A percentile compares a stretch with the other conserved stretches of the same genome.
Evolutionary conservation across 2,888 invertebrate genomes (phyloP).

Genomic region (Plusia festucae): DNA sequence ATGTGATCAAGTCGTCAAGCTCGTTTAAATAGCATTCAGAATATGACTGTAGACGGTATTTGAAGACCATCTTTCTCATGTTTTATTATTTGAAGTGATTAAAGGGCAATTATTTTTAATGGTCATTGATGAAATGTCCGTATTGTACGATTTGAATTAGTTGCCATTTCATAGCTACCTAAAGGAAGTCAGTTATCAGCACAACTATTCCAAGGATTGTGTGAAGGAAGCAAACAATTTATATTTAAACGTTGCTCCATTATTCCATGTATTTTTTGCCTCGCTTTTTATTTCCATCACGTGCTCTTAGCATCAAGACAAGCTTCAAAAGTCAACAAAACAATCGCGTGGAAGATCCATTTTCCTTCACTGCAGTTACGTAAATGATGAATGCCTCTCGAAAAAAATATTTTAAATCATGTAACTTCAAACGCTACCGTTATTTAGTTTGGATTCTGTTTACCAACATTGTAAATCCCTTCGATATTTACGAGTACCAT

Average conservation of each 20-base stretch:
- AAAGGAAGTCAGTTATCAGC: slow-evolving; percentile 7
- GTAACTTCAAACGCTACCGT: slow-evolving; percentile 33
- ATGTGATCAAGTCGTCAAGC: neutral
- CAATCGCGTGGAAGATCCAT: neutral
- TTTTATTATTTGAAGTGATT: neutral
- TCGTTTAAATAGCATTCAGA: neutral
- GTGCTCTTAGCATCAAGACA: neutral
- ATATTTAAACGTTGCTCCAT: slow-evolving; percentile 21
- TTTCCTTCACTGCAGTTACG: slow-evolving; percentile 12
- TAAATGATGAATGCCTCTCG: slow-evolving; percentile 36
- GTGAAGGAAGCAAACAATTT: slow-evolving; percentile 42
- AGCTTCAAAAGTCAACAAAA: neutral
- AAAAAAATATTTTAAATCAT: slow-evolving; percentile 23
- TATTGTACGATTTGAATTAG: neutral
- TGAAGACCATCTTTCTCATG: neutral
- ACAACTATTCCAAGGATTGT: neutral
- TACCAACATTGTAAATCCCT: slow-evolving; percentile 39
- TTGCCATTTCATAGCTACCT: slow-evolving; percentile 21
- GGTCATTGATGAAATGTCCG: neutral
- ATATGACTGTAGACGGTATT: neutral
- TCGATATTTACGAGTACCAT: slow-evolving; percentile 47
- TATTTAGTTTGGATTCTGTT: slow-evolving; percentile 32
- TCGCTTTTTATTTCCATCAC: slow-evolving; percentile 1
- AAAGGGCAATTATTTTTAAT: neutral
- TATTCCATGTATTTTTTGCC: slow-evolving; percentile 17